phyloP scores from a whole-genome alignment of 2,888 invertebrate species.

The Tetrapedia diversipes region DNA sequence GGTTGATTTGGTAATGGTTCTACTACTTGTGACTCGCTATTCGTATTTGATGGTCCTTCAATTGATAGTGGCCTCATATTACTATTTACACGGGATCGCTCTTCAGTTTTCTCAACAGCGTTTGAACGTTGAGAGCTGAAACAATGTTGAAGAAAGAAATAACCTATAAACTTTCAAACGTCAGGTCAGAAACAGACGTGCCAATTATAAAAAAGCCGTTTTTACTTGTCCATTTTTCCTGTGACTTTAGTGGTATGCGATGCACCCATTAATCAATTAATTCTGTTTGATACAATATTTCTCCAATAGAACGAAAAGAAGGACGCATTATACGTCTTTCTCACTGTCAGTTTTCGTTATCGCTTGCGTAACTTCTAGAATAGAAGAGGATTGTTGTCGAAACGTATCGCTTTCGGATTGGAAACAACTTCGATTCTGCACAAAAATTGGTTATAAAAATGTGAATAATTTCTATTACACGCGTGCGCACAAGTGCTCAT shows the following conservation, averaged over 20 bases:
- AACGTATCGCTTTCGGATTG: background rate
- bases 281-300: background rate
- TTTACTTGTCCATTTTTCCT: constrained; percentile 75
- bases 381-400: background rate
- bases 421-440: constrained; percentile 9
- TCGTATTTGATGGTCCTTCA: constrained; percentile 71
- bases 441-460: background rate
- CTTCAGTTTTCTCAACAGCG: constrained; percentile 17
- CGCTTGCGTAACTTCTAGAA: constrained; percentile 1
- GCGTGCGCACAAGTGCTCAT: background rate
- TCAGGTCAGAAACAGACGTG: background rate
- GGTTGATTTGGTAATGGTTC: constrained; percentile 75
- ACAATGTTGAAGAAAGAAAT: constrained; percentile 1
- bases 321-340: constrained; percentile 21
- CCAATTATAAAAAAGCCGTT: constrained; percentile 1
- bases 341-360: background rate
- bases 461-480: background rate
- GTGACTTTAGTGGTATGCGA: constrained; percentile 70
- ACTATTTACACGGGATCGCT: constrained; percentile 67
- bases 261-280: constrained; percentile 75
- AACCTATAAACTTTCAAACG: background rate
- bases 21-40: constrained; percentile 52
- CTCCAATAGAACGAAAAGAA: background rate
- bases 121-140: constrained; percentile 53
- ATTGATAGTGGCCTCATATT: constrained; percentile 78